These are phyloP conservation scores for Erpobdella octoculata DNA, from an alignment of 2,888 invertebrate species.

Conservation along the genomic window DNA sequence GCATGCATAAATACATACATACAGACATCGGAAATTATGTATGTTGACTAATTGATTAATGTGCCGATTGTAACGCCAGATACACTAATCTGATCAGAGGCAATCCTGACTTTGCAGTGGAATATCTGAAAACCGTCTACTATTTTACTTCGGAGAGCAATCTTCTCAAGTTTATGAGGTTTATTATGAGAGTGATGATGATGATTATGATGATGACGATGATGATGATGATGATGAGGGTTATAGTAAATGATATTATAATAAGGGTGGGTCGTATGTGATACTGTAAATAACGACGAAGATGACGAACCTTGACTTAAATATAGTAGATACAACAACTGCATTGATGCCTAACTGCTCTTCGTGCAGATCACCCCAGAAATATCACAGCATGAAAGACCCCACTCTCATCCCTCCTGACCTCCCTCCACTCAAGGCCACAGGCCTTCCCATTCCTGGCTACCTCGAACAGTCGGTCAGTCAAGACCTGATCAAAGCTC, in stretches of 20 bases:
- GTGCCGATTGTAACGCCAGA: too few species aligned
- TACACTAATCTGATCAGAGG: slow-evolving; percentile 51
- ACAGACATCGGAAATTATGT: too few species aligned
- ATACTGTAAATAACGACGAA: not conserved
- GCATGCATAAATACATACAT: too few species aligned
- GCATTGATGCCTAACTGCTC: not conserved
- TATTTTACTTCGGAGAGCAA: slow-evolving; percentile 48
- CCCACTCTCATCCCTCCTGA: slow-evolving; percentile 52
- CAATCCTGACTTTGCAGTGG: slow-evolving; percentile 44
- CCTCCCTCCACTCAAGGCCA: slow-evolving; percentile 44
- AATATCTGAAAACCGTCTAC: slow-evolving; percentile 48
- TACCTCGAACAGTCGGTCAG: slow-evolving; percentile 52
- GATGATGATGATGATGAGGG: too few species aligned
- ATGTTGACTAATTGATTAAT: too few species aligned
- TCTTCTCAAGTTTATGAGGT: slow-evolving; percentile 51
- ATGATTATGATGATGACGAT: not conserved
- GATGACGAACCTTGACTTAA: not conserved
- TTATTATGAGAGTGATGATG: not conserved
- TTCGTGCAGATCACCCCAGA: slow-evolving; percentile 46
- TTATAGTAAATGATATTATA: too few species aligned
- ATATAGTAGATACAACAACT: not conserved
- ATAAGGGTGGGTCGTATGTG: too few species aligned
- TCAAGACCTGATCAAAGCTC: slow-evolving; percentile 46
- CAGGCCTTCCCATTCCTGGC: slow-evolving; percentile 50
- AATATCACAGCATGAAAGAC: slow-evolving; percentile 47